A percentile compares a stretch with the other conserved stretches of the same genome.
phyloP scores from a whole-genome alignment of 2,797 vertebrate genomes.

The Phrynocephalus forsythii region DNA sequence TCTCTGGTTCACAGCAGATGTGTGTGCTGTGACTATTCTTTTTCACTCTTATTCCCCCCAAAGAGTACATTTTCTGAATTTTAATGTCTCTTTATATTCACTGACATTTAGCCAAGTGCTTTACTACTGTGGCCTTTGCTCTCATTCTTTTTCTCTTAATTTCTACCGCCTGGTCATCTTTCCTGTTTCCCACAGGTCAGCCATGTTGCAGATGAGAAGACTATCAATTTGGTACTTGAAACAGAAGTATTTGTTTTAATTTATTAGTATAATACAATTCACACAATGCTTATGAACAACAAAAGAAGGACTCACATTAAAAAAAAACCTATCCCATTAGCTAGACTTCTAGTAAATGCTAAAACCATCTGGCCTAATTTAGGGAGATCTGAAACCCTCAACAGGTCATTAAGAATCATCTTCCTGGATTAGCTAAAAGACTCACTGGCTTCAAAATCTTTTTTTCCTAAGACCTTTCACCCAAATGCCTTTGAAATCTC shows the following conservation, averaged over 20 bases:
- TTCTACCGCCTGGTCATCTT: slow-evolving; percentile 39
- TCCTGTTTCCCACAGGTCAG: slow-evolving; percentile 52
- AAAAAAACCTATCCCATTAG: neutral
- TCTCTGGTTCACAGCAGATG: slow-evolving; percentile 54
- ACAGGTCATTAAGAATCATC: too few relatives aligned
- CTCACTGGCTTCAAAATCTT: neutral
- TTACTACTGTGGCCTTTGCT: slow-evolving; percentile 71
- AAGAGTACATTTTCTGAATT: slow-evolving; percentile 49
- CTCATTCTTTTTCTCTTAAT: neutral
- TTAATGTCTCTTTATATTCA: slow-evolving; percentile 59
- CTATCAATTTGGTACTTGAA: slow-evolving; percentile 44
- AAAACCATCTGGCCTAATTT: neutral
- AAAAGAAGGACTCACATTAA: slow-evolving; percentile 9
- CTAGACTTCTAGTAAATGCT: neutral
- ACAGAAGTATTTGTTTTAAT: slow-evolving; percentile 15
- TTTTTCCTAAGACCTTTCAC: neutral
- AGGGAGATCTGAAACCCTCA: neutral
- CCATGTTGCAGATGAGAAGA: slow-evolving; percentile 33
- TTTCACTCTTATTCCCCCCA: slow-evolving; percentile 51
- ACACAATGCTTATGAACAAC: slow-evolving; percentile 49
- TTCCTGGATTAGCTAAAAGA: neutral
- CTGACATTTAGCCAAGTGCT: slow-evolving; percentile 73
- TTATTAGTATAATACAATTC: neutral
- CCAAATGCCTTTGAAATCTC: neutral
- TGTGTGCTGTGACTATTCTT: slow-evolving; percentile 39